phyloP scores from a whole-genome alignment of 2,888 invertebrate genomes.

The Didymodactylos carnosus region DNA sequence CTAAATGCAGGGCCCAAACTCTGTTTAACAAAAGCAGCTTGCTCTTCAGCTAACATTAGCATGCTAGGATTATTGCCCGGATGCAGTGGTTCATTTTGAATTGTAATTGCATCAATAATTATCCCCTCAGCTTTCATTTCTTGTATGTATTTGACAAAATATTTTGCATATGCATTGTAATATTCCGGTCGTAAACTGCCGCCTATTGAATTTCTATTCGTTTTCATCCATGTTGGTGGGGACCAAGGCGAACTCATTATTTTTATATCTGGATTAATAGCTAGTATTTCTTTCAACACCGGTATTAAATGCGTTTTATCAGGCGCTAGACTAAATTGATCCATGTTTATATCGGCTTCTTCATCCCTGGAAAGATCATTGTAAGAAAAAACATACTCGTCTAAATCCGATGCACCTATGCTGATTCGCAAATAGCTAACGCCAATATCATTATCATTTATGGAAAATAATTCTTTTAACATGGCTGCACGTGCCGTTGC shows the following conservation, averaged over 20 bases:
- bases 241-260: slow-evolving; percentile 16
- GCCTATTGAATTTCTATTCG: not conserved
- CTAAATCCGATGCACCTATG: slow-evolving; percentile 17
- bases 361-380: slow-evolving; percentile 12
- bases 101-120: slow-evolving; percentile 15
- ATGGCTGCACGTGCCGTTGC: not conserved
- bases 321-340: slow-evolving; percentile 15
- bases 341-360: slow-evolving; percentile 12
- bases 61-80: slow-evolving; percentile 16
- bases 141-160: slow-evolving; percentile 16
- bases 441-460: slow-evolving; percentile 11
- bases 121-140: slow-evolving; percentile 15
- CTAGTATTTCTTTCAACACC: slow-evolving; percentile 14
- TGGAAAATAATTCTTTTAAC: slow-evolving; percentile 13
- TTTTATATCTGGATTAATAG: slow-evolving; percentile 13
- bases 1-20: slow-evolving; percentile 15
- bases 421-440: slow-evolving; percentile 15
- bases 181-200: slow-evolving; percentile 9
- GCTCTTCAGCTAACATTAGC: slow-evolving; percentile 7
- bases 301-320: slow-evolving; percentile 16
- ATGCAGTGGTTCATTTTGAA: slow-evolving; percentile 17
- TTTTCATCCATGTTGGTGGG: slow-evolving; percentile 17
- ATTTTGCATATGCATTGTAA: slow-evolving; percentile 13
- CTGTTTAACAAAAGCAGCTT: slow-evolving; percentile 12
- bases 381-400: slow-evolving; percentile 16